These are phyloP conservation scores for Junco hyemalis DNA, from an alignment of 2,113 vertebrate genomes.

Conservation along the genomic window DNA sequence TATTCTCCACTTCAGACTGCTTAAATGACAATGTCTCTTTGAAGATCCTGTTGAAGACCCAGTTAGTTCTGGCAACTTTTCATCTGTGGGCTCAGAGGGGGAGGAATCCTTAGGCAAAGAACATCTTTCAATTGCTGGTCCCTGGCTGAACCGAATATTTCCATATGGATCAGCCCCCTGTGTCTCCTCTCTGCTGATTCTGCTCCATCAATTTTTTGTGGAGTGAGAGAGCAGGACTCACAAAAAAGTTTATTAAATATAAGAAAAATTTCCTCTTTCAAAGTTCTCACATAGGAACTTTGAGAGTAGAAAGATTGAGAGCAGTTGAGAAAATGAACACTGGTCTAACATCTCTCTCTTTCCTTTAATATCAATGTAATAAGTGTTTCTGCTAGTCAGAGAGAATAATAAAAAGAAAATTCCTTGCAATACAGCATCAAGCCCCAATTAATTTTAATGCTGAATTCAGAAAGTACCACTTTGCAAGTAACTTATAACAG, in stretches of 20 bases:
- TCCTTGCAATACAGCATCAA: neutral
- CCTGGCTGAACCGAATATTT: neutral
- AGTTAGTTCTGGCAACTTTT: conserved; percentile 26
- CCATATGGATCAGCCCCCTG: conserved; percentile 1
- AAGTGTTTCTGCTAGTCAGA: neutral
- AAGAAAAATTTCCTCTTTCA: neutral
- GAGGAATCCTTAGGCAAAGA: neutral
- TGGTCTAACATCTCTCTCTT: neutral
- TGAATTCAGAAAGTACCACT: neutral
- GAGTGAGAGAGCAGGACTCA: neutral
- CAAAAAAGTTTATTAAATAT: neutral
- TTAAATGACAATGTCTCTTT: conserved; percentile 25
- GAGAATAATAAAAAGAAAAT: neutral
- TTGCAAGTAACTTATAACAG: neutral
- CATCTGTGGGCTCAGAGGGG: neutral
- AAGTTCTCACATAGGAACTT: neutral
- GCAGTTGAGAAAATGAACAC: neutral
- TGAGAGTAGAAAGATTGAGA: neutral
- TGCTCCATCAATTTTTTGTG: neutral
- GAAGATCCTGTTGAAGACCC: neutral
- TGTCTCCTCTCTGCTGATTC: conserved; percentile 4
- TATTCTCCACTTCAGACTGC: conserved; percentile 11
- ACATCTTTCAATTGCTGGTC: neutral
- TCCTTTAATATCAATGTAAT: neutral
- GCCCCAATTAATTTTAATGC: neutral